Percentiles rank a stretch among this genome's conserved stretches.
Conservation (phyloP, 2,113 vertebrate species). For the Neofelis nebulosa region DNA sequence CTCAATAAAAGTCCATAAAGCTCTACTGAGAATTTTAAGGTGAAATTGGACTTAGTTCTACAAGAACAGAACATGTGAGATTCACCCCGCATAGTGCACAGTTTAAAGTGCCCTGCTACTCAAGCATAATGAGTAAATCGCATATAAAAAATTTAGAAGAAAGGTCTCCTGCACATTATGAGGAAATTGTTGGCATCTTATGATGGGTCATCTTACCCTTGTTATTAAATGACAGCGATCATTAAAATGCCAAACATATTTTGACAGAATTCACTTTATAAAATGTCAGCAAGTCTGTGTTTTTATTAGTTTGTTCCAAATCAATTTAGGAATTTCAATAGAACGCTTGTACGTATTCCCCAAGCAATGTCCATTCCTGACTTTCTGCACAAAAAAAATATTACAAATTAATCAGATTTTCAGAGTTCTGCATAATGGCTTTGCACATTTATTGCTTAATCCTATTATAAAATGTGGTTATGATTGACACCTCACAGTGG, state of each 20-base stretch:
- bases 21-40: slow-evolving; percentile 15
- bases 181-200: slow-evolving; percentile 69
- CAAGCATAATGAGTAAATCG: slow-evolving; percentile 67
- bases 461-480: slow-evolving; percentile 85
- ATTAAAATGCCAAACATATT: slow-evolving; percentile 84
- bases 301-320: slow-evolving; percentile 87
- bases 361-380: slow-evolving; percentile 79
- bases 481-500: slow-evolving; percentile 86
- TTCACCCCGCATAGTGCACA: accelerated
- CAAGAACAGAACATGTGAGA: background rate
- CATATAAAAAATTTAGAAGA: slow-evolving; percentile 67
- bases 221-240: slow-evolving; percentile 81
- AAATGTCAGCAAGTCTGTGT: slow-evolving; percentile 86
- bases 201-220: slow-evolving; percentile 71
- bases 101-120: slow-evolving; percentile 51
- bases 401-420: slow-evolving; percentile 89
- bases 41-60: background rate
- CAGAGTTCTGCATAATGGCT: slow-evolving; percentile 85
- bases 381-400: slow-evolving; percentile 81
- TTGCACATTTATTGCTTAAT: slow-evolving; percentile 87
- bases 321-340: slow-evolving; percentile 86
- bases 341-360: slow-evolving; percentile 86
- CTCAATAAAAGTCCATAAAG: background rate
- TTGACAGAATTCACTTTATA: slow-evolving; percentile 85
- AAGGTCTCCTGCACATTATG: slow-evolving; percentile 40